Conservation (phyloP, 2,888 invertebrate genomes). For the Helobdella robusta region DNA sequence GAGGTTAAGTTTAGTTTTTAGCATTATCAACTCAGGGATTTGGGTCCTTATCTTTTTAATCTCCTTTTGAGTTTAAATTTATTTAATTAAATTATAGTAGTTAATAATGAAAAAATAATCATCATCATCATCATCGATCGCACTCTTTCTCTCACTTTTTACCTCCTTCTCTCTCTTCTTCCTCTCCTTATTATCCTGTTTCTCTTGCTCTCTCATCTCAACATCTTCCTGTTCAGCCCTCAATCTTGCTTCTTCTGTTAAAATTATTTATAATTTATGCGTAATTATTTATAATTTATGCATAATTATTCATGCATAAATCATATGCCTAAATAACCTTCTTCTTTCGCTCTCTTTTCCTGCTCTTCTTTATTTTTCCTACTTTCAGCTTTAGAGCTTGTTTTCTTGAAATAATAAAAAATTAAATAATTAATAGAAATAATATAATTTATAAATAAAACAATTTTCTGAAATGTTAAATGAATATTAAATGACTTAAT, state of each 20-base stretch:
- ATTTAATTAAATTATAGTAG: too few relatives aligned
- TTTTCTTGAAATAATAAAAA: too few relatives aligned
- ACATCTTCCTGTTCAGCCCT: neutral
- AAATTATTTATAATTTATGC: neutral
- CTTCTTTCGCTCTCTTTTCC: neutral
- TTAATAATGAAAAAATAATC: too few relatives aligned
- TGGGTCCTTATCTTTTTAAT: constrained; percentile 9
- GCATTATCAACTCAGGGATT: constrained; percentile 10
- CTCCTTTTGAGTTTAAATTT: too few relatives aligned
- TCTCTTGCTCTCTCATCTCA: constrained; percentile 12
- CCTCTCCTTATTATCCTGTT: neutral
- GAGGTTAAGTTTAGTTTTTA: neutral
- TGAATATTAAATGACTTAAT: too few relatives aligned
- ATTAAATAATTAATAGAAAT: too few relatives aligned
- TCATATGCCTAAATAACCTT: neutral
- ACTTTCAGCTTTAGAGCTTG: neutral
- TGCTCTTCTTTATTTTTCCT: neutral
- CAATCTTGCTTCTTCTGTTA: constrained; percentile 5
- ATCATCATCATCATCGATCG: too few relatives aligned
- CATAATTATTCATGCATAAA: too few relatives aligned
- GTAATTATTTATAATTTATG: neutral
- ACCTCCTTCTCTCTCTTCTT: constrained; percentile 14
- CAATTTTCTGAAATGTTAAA: too few relatives aligned
- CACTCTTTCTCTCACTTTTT: neutral
- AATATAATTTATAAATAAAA: too few relatives aligned